Evolutionary conservation across 2,113 vertebrate genomes (phyloP), one percentile per base, ranked within the genome.

Genomic region (Ondatra zibethicus): DNA sequence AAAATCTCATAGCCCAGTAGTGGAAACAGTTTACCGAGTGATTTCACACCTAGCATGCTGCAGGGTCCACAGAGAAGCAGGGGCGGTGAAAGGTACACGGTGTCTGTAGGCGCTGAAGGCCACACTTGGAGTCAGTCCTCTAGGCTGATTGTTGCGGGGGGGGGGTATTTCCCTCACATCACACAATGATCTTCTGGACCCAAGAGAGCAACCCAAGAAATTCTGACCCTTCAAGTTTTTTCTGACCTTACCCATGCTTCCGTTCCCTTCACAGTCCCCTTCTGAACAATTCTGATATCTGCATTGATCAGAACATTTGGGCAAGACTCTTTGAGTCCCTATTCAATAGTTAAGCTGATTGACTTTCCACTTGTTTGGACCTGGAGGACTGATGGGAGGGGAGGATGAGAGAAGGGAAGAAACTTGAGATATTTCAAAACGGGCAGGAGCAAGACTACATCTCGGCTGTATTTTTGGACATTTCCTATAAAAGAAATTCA

Each of bases 381-480:
- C 31, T 45, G 6, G 23, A 76, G 39, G 25, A 65, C 4, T 5
- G 23, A 2, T 19, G n/a, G 81, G 16, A 63, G 81, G 27, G n/a
- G 81, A 29, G 55, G 25, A 42, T 29, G 33, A 42, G 23, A 58
- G n/a, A 84, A 23, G 33, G 66, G 75, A 12, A 70, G 72, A 27
- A 89, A 88, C 14, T 31, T 58, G 33, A 92, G 45, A 81, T 94
- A 89, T 89, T 82, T 97, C 52, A 77, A 65, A 88, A 97, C 45
- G 87, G 31, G 88, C 78, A 39, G 52, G 17, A 12, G 84, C 90
- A 96, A 75, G 89, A 84, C 92, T 50, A 95, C 0, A 0, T 82
- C 93, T 55, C 31, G 88, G 93, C 21, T 0, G 92, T 88, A 92
- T 85, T 98, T 96, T 96, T 92, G 42, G 96, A 87, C 29, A 9